These are phyloP conservation scores for Poeciliopsis gracilis DNA, from an alignment of 2,797 vertebrate genomes.

Conservation along the genomic window DNA sequence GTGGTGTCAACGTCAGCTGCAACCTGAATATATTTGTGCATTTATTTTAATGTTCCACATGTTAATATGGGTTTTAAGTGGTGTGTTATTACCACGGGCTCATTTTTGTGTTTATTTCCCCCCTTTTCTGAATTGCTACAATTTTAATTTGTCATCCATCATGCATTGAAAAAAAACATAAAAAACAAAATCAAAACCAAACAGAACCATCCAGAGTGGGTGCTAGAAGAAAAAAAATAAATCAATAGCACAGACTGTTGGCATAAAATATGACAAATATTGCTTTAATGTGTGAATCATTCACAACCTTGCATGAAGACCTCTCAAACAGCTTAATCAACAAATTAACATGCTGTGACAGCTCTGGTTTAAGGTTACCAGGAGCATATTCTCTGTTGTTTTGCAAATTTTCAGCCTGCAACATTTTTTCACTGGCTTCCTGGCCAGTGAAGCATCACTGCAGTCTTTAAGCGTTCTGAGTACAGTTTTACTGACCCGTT, in stretches of 20 bases:
- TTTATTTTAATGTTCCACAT: neutral
- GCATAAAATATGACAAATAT: neutral
- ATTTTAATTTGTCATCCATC: neutral
- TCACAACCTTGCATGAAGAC: constrained; percentile 1
- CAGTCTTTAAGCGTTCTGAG: neutral
- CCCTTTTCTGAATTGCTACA: neutral
- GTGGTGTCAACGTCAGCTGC: neutral
- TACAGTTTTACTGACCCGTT: neutral
- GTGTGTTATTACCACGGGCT: neutral
- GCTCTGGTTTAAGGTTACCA: neutral
- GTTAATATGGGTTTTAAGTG: neutral
- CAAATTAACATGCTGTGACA: neutral
- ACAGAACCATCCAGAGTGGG: neutral
- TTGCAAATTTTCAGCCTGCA: neutral
- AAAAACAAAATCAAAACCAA: neutral
- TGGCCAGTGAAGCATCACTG: neutral
- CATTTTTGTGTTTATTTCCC: neutral
- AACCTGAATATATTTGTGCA: neutral
- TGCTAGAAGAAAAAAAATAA: neutral
- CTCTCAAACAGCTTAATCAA: neutral
- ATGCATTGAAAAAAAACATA: neutral
- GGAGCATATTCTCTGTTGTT: neutral
- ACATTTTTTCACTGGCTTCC: neutral
- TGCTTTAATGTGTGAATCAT: neutral
- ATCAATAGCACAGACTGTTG: constrained; percentile 2